Conservation (phyloP, 2,888 invertebrate genomes). For the Axea sp. region DNA sequence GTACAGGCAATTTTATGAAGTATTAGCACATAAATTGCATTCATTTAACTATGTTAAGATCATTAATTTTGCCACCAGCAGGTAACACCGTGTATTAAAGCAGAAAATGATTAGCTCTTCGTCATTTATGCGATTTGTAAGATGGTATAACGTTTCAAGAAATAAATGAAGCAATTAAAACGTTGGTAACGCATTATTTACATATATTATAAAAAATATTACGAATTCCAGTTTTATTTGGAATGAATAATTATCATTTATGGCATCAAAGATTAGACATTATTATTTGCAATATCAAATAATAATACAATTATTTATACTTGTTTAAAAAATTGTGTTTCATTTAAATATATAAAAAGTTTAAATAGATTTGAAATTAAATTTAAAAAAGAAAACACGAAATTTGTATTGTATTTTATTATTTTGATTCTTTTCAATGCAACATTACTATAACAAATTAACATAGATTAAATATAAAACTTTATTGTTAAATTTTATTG, state of each 20-base stretch:
- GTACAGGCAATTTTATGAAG: slow-evolving; percentile 16
- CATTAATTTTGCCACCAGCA: slow-evolving; percentile 62
- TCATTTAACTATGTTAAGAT: slow-evolving; percentile 50
- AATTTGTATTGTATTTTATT: too few species aligned
- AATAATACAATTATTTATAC: too few species aligned
- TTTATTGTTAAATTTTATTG: too few species aligned
- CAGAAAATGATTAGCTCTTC: slow-evolving; percentile 59
- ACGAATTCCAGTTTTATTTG: slow-evolving; percentile 16
- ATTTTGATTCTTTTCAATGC: too few species aligned
- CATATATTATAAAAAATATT: slow-evolving; percentile 42
- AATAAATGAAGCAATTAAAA: slow-evolving; percentile 65
- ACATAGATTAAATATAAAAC: too few species aligned
- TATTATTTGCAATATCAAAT: slow-evolving; percentile 7
- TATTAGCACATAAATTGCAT: slow-evolving; percentile 53
- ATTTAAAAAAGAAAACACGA: too few species aligned
- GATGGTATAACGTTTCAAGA: slow-evolving; percentile 60
- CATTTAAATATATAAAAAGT: too few species aligned
- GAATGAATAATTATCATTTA: slow-evolving; percentile 24
- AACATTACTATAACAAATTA: too few species aligned
- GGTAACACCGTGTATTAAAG: slow-evolving; percentile 53
- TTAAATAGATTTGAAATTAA: too few species aligned
- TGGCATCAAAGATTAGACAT: neutral
- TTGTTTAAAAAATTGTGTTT: too few species aligned
- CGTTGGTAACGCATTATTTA: slow-evolving; percentile 33
- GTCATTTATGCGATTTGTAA: slow-evolving; percentile 49